Percentiles rank a stretch among this genome's conserved stretches.
Conservation (phyloP, 1,140 invertebrate genomes). For the Drosophila dunni region DNA sequence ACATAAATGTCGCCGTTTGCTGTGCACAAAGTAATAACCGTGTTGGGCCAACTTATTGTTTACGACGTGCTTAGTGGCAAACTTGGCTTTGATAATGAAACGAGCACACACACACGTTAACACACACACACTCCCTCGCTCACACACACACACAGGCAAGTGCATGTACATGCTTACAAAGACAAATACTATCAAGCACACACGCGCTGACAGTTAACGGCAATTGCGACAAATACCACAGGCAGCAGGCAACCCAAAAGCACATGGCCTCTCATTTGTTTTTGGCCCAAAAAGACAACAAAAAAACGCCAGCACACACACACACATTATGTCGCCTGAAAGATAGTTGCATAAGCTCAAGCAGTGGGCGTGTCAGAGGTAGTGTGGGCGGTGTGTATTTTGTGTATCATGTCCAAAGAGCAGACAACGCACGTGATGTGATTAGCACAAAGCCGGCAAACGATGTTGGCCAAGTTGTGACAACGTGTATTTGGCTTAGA, state of each 20-base stretch:
- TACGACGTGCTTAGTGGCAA: slow-evolving; percentile 80
- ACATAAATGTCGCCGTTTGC: slow-evolving; percentile 45
- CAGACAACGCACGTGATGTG: slow-evolving; percentile 68
- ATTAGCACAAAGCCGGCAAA: slow-evolving; percentile 69
- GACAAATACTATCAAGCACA: slow-evolving; percentile 24
- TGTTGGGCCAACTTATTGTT: slow-evolving; percentile 79
- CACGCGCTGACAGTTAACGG: slow-evolving; percentile 76
- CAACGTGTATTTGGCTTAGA: slow-evolving; percentile 66
- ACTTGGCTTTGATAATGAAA: slow-evolving; percentile 79
- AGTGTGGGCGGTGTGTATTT: slow-evolving; percentile 1
- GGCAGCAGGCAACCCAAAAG: slow-evolving; percentile 11
- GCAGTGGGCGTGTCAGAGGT: slow-evolving; percentile 11
- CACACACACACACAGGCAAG: slow-evolving; percentile 39
- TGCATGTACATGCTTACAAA: slow-evolving; percentile 29
- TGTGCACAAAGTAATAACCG: slow-evolving; percentile 72
- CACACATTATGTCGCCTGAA: slow-evolving; percentile 21
- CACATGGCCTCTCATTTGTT: slow-evolving; percentile 65
- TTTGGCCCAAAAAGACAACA: slow-evolving; percentile 31
- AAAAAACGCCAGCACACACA: no score
- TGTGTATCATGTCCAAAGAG: slow-evolving; percentile 7
- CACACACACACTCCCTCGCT: slow-evolving; percentile 32
- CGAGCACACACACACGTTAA: slow-evolving; percentile 49
- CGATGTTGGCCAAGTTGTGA: slow-evolving; percentile 34
- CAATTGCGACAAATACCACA: slow-evolving; percentile 78
- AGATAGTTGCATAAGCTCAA: slow-evolving; percentile 67